Conservation (phyloP, 2,797 vertebrate genomes). For the Fistularia commersonii region DNA sequence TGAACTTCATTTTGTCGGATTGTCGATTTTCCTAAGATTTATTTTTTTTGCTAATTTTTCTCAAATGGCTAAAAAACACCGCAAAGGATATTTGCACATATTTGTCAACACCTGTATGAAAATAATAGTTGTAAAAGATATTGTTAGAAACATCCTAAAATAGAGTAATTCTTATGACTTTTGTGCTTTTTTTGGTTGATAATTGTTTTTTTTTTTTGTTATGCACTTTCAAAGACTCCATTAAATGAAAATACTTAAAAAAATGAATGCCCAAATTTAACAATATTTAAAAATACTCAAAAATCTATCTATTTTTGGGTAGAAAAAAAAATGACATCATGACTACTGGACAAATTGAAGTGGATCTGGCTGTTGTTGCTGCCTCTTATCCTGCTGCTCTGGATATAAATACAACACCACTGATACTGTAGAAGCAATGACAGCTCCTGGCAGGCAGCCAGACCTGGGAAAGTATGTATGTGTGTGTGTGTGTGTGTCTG, state of each 20-base stretch:
- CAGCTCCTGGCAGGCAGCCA: slow-evolving; percentile 66
- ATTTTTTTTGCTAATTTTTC: too few species aligned
- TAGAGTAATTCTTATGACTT: too few species aligned
- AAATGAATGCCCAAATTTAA: too few species aligned
- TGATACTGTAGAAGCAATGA: slow-evolving; percentile 64
- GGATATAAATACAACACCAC: slow-evolving; percentile 61
- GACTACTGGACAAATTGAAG: background rate
- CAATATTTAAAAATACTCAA: too few species aligned
- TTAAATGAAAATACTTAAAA: too few species aligned
- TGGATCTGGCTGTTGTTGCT: slow-evolving; percentile 4
- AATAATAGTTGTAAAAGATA: slow-evolving; percentile 41
- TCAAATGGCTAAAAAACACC: slow-evolving; percentile 6
- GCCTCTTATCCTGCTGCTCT: slow-evolving; percentile 10
- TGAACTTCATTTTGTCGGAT: too few species aligned
- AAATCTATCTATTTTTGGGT: too few species aligned
- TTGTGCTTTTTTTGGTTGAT: slow-evolving; percentile 44
- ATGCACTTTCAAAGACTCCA: background rate
- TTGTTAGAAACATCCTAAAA: slow-evolving; percentile 5
- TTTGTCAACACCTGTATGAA: slow-evolving; percentile 30
- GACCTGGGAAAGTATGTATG: slow-evolving; percentile 22
- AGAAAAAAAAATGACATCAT: too few species aligned
- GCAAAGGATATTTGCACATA: slow-evolving; percentile 40
- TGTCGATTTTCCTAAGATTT: too few species aligned
- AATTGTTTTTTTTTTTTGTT: background rate
- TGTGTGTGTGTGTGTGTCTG: slow-evolving; percentile 33